Conservation (phyloP, 2,888 invertebrate species). For the Rhaphigaster nebulosa region DNA sequence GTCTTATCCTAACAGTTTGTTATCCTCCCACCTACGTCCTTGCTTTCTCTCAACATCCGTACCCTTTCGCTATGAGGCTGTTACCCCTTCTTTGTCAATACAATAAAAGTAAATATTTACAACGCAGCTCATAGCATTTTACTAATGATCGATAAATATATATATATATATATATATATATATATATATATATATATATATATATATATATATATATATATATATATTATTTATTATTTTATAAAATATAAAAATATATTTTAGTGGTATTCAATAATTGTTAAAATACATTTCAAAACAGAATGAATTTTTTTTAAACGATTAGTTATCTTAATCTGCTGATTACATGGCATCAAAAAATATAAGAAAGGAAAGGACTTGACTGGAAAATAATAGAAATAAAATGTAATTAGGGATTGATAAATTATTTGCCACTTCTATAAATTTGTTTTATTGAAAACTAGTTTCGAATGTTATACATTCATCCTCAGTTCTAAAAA, state of each 20-base stretch:
- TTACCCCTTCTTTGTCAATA: background rate
- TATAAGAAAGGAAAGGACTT: too few relatives aligned
- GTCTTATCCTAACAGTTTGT: constrained; percentile 52
- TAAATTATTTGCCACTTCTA: too few relatives aligned
- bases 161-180: background rate
- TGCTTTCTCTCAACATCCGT: background rate
- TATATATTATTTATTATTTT: too few relatives aligned
- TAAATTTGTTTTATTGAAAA: too few relatives aligned
- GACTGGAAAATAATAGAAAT: too few relatives aligned
- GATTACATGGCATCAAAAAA: too few relatives aligned
- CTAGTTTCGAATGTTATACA: too few relatives aligned
- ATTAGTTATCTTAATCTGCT: background rate
- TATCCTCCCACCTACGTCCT: constrained; percentile 28
- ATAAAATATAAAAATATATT: too few relatives aligned
- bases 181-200: background rate
- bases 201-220: too few relatives aligned
- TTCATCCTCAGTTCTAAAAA: too few relatives aligned
- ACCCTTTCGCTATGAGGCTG: background rate
- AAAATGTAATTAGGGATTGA: too few relatives aligned
- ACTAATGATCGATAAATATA: background rate
- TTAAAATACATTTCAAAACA: background rate
- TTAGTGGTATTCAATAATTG: too few relatives aligned
- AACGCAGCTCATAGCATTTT: background rate
- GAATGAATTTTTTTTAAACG: background rate
- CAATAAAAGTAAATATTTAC: background rate